Percentiles rank a stretch among this genome's conserved stretches.
phyloP scores from a whole-genome alignment of 1,140 invertebrate genomes.

The Hylyphantes graminicola region DNA sequence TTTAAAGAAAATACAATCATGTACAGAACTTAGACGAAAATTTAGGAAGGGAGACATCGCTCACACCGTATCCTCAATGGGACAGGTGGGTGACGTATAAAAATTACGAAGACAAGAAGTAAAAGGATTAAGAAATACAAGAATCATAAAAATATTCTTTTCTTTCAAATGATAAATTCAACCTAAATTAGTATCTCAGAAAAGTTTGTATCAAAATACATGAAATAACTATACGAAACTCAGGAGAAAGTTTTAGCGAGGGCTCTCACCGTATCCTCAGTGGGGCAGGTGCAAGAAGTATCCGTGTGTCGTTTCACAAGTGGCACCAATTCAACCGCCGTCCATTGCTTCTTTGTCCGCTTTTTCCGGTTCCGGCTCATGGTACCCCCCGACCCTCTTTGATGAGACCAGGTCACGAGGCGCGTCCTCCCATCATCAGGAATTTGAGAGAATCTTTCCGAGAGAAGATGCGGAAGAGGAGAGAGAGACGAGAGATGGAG shows the following conservation, averaged over 20 bases:
- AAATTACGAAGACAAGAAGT: no score
- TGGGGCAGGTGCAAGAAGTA: constrained; percentile 1
- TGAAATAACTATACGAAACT: background rate
- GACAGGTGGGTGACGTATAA: background rate
- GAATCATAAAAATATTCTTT: no score
- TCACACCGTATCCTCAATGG: constrained; percentile 24
- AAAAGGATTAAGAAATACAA: no score
- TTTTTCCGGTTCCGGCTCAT: constrained; percentile 32
- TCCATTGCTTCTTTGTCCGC: constrained; percentile 24
- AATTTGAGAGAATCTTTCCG: background rate
- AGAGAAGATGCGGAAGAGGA: background rate
- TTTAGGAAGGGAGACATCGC: no score
- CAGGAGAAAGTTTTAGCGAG: background rate
- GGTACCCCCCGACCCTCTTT: background rate
- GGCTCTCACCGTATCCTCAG: constrained; percentile 26
- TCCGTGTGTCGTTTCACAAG: constrained; percentile 5
- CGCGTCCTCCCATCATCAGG: background rate
- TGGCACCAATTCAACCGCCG: constrained; percentile 25
- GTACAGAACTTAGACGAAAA: background rate
- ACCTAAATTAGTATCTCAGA: no score
- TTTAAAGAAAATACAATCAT: no score
- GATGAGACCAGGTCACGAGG: background rate
- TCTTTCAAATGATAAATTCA: no score
- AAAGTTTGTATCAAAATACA: no score
- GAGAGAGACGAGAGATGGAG: background rate